Base-by-base conservation (phyloP, 2,797 vertebrate genomes). In the Thamnophis elegans region DNA sequence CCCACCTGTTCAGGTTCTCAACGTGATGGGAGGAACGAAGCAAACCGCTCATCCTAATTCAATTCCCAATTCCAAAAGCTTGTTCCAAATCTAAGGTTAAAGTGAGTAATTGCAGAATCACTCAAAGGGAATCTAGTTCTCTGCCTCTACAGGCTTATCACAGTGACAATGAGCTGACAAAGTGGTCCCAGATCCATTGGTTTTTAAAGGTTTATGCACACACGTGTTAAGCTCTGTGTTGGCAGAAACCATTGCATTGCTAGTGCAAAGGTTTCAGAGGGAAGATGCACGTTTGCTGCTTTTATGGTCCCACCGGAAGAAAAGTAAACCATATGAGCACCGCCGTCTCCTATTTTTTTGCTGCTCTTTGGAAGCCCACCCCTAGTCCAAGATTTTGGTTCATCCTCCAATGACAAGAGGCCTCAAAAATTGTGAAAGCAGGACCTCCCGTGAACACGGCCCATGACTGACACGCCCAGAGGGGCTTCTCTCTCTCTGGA, bases 1-100 rank as follows among this genome's bases (percentile, higher is more conserved):
- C 26, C 65, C 12, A 65, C 56, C 47, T 12, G 26, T 1, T 1
- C 56, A 22, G 6, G 3, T 36, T 58, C 0, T 0, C 36, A 87
- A n/a, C 22, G 3, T 55, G 32, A 20, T 0, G 0, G 25, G 36
- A 13, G 54, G 4, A 25, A 11, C 0, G 0, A 26, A 32, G 22
- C 12, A 89, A 93, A 20, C 11, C 9, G 47, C 56, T 89, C 90
- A 25, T 5, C 22, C 90, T 68, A 10, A 68, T 11, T 47, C 60
- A 93, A 93, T 94, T 89, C 92, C 60, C 12, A 65, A 65, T n/a
- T 65, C 60, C 60, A 65, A 65, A 65, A n/a, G 11, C 60, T 87
- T 47, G 56, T 25, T 36, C 62, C 0, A 7, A 62, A 59, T 60
- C 6, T 12, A n/a, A 54, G 88, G 78, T 32, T 92, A 59, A 2